phyloP scores from a whole-genome alignment of 2,888 invertebrate species.

The Tenthredo amoena region DNA sequence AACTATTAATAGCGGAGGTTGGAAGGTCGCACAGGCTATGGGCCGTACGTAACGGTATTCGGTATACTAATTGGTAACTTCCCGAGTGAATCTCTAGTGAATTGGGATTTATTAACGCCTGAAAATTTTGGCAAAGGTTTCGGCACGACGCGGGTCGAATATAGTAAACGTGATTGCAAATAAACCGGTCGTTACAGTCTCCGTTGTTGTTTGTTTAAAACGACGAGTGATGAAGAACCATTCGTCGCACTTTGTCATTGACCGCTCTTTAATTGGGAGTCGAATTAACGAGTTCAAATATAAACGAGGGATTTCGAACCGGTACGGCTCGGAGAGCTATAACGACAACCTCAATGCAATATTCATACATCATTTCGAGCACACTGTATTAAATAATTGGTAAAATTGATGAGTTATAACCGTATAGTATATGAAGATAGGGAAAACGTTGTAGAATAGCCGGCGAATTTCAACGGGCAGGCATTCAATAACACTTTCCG shows the following conservation, averaged over 20 bases:
- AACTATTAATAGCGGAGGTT: slow-evolving; percentile 41
- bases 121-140: slow-evolving; percentile 9
- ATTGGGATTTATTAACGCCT: slow-evolving; percentile 21
- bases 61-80: slow-evolving; percentile 21
- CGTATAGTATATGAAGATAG: background rate
- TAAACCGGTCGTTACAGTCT: slow-evolving; percentile 32
- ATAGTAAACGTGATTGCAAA: slow-evolving; percentile 19
- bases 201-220: slow-evolving; percentile 20
- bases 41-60: slow-evolving; percentile 27
- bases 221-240: slow-evolving; percentile 5
- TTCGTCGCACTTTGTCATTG: slow-evolving; percentile 33
- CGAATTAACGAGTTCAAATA: slow-evolving; percentile 31
- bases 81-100: background rate
- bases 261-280: slow-evolving; percentile 41
- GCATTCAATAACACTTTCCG: background rate
- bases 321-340: background rate
- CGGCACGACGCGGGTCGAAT: background rate
- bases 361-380: slow-evolving; percentile 10
- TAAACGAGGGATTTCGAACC: slow-evolving; percentile 20
- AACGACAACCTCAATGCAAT: slow-evolving; percentile 10
- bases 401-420: slow-evolving; percentile 11
- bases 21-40: background rate
- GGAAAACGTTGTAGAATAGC: background rate
- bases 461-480: background rate
- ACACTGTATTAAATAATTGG: slow-evolving; percentile 1